phyloP scores from a whole-genome alignment of 53 echinoderm and acorn worm genomes.

The Luidia sarsii region DNA sequence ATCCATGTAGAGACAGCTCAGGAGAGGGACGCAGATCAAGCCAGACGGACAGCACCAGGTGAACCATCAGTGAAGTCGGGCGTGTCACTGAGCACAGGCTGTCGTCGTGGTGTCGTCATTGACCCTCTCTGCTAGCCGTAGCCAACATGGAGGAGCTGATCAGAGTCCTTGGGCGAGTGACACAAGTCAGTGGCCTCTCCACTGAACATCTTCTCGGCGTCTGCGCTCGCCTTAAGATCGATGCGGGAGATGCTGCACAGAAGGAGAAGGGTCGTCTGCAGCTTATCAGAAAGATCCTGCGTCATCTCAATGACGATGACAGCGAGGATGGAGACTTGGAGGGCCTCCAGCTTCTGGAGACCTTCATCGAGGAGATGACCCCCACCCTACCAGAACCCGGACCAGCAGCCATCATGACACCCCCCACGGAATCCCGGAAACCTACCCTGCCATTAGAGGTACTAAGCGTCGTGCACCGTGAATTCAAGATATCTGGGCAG shows the following conservation, averaged over 20 bases:
- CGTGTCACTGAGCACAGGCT: too few relatives aligned
- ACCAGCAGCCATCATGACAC: too few relatives aligned
- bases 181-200: too few relatives aligned
- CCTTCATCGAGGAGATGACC: neutral
- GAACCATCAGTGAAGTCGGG: too few relatives aligned
- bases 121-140: too few relatives aligned
- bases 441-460: neutral
- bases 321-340: neutral
- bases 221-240: neutral
- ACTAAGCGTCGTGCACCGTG: neutral
- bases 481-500: slow-evolving; percentile 53
- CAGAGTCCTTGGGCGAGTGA: too few relatives aligned
- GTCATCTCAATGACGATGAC: neutral
- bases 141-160: too few relatives aligned
- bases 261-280: neutral
- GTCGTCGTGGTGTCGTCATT: too few relatives aligned
- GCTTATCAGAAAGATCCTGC: neutral
- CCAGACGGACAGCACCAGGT: too few relatives aligned
- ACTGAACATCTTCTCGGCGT: neutral
- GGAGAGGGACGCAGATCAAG: too few relatives aligned
- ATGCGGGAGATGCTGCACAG: neutral
- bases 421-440: neutral
- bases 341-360: neutral
- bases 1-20: too few relatives aligned
- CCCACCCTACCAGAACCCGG: neutral